Conservation (phyloP, 2,113 vertebrate species). For the Anolis carolinensis region DNA sequence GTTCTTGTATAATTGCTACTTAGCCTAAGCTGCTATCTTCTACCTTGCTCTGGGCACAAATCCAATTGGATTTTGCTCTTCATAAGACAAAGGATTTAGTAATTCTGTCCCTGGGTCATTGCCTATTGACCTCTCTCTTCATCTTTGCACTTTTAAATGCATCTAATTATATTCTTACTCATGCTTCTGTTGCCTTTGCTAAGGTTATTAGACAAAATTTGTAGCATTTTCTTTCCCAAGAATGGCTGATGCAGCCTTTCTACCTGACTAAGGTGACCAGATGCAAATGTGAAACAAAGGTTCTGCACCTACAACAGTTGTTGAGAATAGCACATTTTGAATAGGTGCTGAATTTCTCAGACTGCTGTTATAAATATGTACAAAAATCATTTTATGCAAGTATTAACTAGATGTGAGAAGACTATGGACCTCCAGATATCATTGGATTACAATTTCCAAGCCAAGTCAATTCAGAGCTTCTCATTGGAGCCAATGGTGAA, state of each 20-base stretch:
- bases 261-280: not conserved
- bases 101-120: not conserved
- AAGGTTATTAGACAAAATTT: constrained; percentile 30
- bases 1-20: constrained; percentile 49
- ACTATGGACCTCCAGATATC: too few relatives aligned
- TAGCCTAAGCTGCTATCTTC: constrained; percentile 35
- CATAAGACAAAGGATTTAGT: not conserved
- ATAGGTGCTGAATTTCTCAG: not conserved
- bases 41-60: constrained; percentile 27
- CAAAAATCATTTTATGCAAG: too few relatives aligned
- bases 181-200: not conserved
- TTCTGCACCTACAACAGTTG: not conserved
- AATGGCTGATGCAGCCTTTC: not conserved
- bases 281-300: not conserved
- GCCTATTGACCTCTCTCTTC: constrained; percentile 8
- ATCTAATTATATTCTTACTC: not conserved
- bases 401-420: too few relatives aligned
- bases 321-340: not conserved
- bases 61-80: constrained; percentile 20
- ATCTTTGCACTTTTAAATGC: constrained; percentile 8
- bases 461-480: too few relatives aligned
- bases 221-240: not conserved
- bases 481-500: too few relatives aligned
- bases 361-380: too few relatives aligned
- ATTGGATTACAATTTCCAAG: too few relatives aligned